phyloP scores from a whole-genome alignment of 1,140 invertebrate genomes.

The Solenopsis invicta region DNA sequence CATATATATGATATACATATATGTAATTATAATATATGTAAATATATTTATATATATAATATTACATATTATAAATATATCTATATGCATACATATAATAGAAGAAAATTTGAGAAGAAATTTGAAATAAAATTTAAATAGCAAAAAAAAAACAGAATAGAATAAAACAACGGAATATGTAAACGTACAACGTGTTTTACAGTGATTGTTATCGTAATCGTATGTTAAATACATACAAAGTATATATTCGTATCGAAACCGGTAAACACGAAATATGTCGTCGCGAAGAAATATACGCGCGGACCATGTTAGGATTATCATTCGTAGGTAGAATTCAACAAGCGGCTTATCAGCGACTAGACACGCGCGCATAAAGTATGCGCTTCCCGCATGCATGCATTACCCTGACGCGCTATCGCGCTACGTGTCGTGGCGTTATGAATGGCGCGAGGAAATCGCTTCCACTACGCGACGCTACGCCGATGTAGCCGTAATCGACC shows the following conservation, averaged over 20 bases:
- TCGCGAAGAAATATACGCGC: constrained; percentile 19
- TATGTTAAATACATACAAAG: not conserved
- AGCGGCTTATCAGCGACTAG: constrained; percentile 57
- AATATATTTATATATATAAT: not conserved
- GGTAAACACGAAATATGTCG: not conserved
- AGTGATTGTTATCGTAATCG: not conserved
- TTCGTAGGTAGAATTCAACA: constrained; percentile 46
- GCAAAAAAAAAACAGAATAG: not conserved
- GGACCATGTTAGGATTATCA: constrained; percentile 40
- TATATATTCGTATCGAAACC: too few relatives aligned
- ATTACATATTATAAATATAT: not conserved
- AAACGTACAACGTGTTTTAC: not conserved
- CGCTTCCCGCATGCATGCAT: constrained; percentile 39
- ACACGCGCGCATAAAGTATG: constrained; percentile 55
- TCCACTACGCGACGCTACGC: constrained; percentile 12
- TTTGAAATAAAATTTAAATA: not conserved
- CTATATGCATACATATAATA: not conserved
- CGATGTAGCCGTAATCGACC: constrained; percentile 64
- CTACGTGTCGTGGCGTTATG: constrained; percentile 53
- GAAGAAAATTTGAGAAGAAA: not conserved
- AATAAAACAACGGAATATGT: not conserved
- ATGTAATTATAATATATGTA: not conserved
- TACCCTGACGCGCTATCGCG: constrained; percentile 46
- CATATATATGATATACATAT: not conserved
- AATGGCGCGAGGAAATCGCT: constrained; percentile 59